These are phyloP conservation scores for Danio kyathit DNA, from an alignment of 2,797 vertebrate genomes.

Conservation along the genomic window DNA sequence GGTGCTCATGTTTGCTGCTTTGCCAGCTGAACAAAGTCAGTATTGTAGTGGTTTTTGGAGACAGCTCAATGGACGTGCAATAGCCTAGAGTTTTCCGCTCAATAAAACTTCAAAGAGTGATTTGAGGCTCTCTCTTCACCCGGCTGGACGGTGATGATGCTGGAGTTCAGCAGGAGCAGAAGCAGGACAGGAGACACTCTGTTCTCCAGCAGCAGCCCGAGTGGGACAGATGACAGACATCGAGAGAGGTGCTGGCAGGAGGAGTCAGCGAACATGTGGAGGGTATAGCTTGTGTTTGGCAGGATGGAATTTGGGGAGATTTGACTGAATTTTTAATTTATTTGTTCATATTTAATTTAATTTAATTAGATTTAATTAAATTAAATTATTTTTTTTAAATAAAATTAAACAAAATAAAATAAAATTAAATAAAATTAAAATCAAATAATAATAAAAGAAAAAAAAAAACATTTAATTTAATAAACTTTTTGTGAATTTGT, in stretches of 20 bases:
- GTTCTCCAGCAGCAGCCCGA: slow-evolving; percentile 67
- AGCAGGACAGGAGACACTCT: slow-evolving; percentile 61
- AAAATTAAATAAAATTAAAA: too few relatives aligned
- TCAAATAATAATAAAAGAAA: too few relatives aligned
- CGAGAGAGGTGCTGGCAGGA: slow-evolving; percentile 40
- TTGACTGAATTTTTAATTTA: too few relatives aligned
- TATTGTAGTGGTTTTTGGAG: slow-evolving; percentile 54
- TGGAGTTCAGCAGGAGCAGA: slow-evolving; percentile 53
- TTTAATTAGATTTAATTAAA: too few relatives aligned
- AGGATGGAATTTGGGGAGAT: slow-evolving; percentile 62
- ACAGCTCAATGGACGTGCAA: slow-evolving; percentile 66
- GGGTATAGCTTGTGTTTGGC: slow-evolving; percentile 59
- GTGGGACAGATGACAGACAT: slow-evolving; percentile 2
- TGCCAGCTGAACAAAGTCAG: slow-evolving; percentile 31
- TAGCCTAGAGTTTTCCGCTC: slow-evolving; percentile 72
- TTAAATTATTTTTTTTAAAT: too few relatives aligned
- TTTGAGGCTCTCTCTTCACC: slow-evolving; percentile 67
- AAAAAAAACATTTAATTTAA: too few relatives aligned
- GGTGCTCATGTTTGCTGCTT: slow-evolving; percentile 11
- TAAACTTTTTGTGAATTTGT: too few relatives aligned
- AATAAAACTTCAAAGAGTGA: slow-evolving; percentile 78
- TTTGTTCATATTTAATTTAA: too few relatives aligned
- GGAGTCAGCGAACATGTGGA: slow-evolving; percentile 8
- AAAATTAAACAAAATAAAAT: too few relatives aligned
- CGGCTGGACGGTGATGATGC: slow-evolving; percentile 65